phyloP scores from a whole-genome alignment of 2,797 vertebrate genomes.

The Ceryle rudis region DNA sequence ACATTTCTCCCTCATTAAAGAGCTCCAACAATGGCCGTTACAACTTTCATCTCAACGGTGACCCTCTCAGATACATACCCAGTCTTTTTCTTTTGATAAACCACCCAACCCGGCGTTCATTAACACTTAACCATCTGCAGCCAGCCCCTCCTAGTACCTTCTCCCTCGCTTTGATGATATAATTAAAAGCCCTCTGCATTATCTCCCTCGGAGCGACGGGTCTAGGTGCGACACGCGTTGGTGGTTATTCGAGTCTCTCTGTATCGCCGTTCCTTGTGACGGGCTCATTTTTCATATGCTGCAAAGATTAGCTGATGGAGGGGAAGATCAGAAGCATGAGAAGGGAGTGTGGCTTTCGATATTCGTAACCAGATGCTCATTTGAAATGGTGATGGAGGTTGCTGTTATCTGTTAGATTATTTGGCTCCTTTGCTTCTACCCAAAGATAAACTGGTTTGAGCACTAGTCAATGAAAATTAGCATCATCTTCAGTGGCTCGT shows the following conservation, averaged over 20 bases:
- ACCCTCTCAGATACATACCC: slow-evolving; percentile 44
- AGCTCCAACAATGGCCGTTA: slow-evolving; percentile 38
- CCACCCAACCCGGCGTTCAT: slow-evolving; percentile 44
- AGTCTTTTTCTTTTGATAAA: slow-evolving; percentile 56
- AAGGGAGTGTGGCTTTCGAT: not conserved
- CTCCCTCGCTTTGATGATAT: slow-evolving; percentile 55
- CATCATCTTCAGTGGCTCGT: slow-evolving; percentile 28
- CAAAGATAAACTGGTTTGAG: slow-evolving; percentile 54
- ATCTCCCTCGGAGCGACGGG: slow-evolving; percentile 8
- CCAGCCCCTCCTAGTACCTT: slow-evolving; percentile 47
- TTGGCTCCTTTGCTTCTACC: slow-evolving; percentile 54
- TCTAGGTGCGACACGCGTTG: slow-evolving; percentile 16
- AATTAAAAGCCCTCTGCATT: slow-evolving; percentile 51
- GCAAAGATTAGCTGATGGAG: slow-evolving; percentile 56
- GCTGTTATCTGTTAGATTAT: slow-evolving; percentile 60
- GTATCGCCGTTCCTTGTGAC: not conserved
- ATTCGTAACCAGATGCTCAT: slow-evolving; percentile 65
- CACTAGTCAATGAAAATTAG: slow-evolving; percentile 22
- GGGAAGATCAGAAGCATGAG: slow-evolving; percentile 53
- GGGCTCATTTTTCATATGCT: slow-evolving; percentile 47
- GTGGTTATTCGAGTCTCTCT: slow-evolving; percentile 21
- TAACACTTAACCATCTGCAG: slow-evolving; percentile 63
- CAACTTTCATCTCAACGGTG: slow-evolving; percentile 49
- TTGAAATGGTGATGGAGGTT: slow-evolving; percentile 59
- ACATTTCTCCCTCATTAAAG: slow-evolving; percentile 58